Conservation (phyloP, 1,140 invertebrate species). For the Octopus bimaculoides region DNA sequence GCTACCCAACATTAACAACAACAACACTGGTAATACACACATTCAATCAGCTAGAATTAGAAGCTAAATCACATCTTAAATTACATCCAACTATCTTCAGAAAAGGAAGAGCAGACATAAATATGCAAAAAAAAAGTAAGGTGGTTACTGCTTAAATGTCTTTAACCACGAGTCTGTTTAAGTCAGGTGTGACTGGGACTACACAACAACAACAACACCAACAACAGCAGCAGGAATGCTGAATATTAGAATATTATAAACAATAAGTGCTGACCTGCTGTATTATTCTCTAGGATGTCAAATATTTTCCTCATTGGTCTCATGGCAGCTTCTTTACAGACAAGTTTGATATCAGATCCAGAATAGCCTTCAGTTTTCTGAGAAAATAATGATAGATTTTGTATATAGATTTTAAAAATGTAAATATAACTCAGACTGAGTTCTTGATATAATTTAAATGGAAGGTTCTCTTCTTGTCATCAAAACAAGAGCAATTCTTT, state of each 20-base stretch:
- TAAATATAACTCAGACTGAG: no score
- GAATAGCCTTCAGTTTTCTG: slow-evolving; percentile 76
- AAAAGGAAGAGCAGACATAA: background rate
- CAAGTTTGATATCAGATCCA: slow-evolving; percentile 81
- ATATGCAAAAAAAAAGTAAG: background rate
- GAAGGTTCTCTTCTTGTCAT: no score
- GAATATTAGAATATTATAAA: background rate
- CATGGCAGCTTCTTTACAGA: slow-evolving; percentile 82
- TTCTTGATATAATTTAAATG: no score
- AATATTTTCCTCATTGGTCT: slow-evolving; percentile 60
- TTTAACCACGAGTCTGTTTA: no score
- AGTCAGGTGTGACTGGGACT: background rate
- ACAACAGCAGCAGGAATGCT: background rate
- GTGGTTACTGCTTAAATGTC: background rate
- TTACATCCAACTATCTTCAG: background rate
- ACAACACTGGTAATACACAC: no score
- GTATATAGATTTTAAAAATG: no score
- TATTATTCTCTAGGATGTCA: slow-evolving; percentile 58
- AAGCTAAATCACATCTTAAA: background rate
- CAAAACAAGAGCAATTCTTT: no score
- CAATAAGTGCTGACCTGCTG: slow-evolving; percentile 37
- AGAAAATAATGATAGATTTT: slow-evolving; percentile 19
- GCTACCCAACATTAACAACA: no score
- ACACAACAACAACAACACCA: background rate
- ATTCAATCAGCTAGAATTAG: slow-evolving; percentile 4